phyloP scores from a whole-genome alignment of 2,797 vertebrate genomes.

The Melanogrammus aeglefinus region DNA sequence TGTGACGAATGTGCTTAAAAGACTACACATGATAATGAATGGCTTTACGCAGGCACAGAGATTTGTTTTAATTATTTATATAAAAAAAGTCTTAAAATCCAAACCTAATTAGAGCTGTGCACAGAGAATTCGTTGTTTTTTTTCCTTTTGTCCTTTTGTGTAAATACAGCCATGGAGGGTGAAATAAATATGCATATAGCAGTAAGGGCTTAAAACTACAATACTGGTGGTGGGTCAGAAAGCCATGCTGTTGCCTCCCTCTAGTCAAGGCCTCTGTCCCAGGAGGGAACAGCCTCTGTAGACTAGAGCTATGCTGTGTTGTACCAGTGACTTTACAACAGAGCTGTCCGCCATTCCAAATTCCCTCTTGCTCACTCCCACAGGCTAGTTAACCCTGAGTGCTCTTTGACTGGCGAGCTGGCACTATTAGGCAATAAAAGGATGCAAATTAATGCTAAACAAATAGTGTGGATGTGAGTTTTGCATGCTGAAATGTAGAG shows the following conservation, averaged over 20 bases:
- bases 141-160: conserved; percentile 30
- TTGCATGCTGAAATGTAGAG: conserved; percentile 26
- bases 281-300: conserved; percentile 50
- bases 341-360: not conserved
- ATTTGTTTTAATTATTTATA: conserved; percentile 2
- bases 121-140: not conserved
- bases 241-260: conserved; percentile 74
- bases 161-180: conserved; percentile 49
- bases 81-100: conserved; percentile 6
- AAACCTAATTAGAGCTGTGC: conserved; percentile 19
- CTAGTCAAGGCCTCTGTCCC: conserved; percentile 59
- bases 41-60: conserved; percentile 1
- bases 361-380: not conserved
- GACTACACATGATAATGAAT: conserved; percentile 14
- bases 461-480: not conserved
- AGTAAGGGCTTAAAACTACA: conserved; percentile 75
- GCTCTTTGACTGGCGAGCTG: not conserved
- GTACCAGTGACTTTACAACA: not conserved
- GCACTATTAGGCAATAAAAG: not conserved
- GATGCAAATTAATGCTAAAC: not conserved
- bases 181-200: conserved; percentile 75
- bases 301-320: conserved; percentile 41
- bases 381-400: not conserved
- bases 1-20: conserved; percentile 28
- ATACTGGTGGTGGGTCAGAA: conserved; percentile 64